These are phyloP conservation scores for Calliopum simillimum DNA, from an alignment of 2,888 invertebrate species.

Conservation along the genomic window DNA sequence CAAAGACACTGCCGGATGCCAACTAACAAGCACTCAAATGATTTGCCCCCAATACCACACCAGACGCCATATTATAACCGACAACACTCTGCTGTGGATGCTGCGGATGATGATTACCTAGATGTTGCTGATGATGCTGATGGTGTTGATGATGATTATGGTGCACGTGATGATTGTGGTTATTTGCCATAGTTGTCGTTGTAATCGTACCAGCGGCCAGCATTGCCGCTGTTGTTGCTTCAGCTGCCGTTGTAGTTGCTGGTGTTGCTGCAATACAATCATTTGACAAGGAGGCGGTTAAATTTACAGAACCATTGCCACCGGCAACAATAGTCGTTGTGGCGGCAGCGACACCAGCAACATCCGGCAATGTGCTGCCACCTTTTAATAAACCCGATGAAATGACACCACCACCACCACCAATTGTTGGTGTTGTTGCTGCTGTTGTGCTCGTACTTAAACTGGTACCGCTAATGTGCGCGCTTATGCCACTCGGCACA, in stretches of 20 bases:
- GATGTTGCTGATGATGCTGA: slow-evolving; percentile 44
- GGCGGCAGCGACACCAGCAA: slow-evolving; percentile 21
- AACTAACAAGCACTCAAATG: slow-evolving; percentile 66
- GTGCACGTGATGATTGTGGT: slow-evolving; percentile 47
- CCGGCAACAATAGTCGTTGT: slow-evolving; percentile 40
- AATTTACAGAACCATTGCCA: slow-evolving; percentile 46
- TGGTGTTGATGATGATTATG: slow-evolving; percentile 43
- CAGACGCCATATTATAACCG: slow-evolving; percentile 63
- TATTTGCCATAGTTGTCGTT: slow-evolving; percentile 40
- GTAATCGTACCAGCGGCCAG: slow-evolving; percentile 17
- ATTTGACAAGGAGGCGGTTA: slow-evolving; percentile 45
- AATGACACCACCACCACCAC: slow-evolving; percentile 36
- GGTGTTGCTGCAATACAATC: slow-evolving; percentile 39
- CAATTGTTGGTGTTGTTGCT: slow-evolving; percentile 55
- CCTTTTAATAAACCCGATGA: slow-evolving; percentile 15
- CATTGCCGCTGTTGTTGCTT: slow-evolving; percentile 11
- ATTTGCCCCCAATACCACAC: slow-evolving; percentile 65
- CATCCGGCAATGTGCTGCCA: slow-evolving; percentile 34
- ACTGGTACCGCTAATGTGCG: slow-evolving; percentile 65
- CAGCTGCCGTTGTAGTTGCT: slow-evolving; percentile 27
- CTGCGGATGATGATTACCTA: slow-evolving; percentile 44
- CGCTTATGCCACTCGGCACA: slow-evolving; percentile 66
- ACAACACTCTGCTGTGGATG: slow-evolving; percentile 51
- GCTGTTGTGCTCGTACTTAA: slow-evolving; percentile 60
- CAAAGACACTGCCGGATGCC: slow-evolving; percentile 32